Conservation (phyloP, 2,888 invertebrate species). For the Lottia scabra region DNA sequence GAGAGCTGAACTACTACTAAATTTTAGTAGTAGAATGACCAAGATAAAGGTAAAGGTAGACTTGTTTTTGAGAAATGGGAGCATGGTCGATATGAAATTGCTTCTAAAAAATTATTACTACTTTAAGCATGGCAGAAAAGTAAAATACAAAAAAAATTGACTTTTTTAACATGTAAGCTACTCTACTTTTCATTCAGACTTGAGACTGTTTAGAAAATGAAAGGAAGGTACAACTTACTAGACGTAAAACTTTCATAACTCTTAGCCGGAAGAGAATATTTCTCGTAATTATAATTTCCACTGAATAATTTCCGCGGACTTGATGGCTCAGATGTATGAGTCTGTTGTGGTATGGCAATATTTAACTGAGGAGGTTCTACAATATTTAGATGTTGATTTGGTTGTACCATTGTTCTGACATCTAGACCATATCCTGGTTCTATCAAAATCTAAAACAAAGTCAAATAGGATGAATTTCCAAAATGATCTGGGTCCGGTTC, state of each 20-base stretch:
- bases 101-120: too few species aligned
- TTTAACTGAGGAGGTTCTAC: conserved; percentile 41
- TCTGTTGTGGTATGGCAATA: conserved; percentile 45
- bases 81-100: too few species aligned
- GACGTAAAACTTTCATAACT: background rate
- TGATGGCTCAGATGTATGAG: conserved; percentile 47
- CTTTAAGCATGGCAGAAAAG: too few species aligned
- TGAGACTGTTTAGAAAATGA: too few species aligned
- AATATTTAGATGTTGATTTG: conserved; percentile 1
- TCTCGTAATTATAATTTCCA: conserved; percentile 2
- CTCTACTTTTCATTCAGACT: too few species aligned
- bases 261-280: background rate
- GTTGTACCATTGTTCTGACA: conserved; percentile 44
- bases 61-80: too few species aligned
- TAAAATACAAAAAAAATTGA: too few species aligned
- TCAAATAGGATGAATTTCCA: background rate
- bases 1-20: too few species aligned
- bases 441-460: conserved; percentile 58
- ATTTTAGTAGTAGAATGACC: too few species aligned
- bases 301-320: conserved; percentile 40
- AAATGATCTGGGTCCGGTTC: too few species aligned
- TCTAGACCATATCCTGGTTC: conserved; percentile 67
- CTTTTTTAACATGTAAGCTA: too few species aligned
- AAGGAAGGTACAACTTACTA: background rate
- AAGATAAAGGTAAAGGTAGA: too few species aligned